Base-by-base conservation (phyloP, 1,140 invertebrate species). In the Calephelis virginiensis region DNA sequence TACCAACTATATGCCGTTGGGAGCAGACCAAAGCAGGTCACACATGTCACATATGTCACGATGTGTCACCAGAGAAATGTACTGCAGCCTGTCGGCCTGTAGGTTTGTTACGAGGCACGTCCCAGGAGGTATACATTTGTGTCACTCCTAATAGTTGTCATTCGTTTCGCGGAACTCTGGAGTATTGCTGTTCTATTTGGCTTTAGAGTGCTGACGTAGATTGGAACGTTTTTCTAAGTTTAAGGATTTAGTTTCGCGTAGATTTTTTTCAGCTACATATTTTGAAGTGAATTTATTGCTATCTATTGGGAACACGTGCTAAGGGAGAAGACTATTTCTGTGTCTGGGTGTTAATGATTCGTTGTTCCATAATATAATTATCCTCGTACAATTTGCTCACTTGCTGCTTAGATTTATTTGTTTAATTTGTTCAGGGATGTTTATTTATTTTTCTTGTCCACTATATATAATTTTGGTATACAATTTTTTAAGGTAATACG, bases 11-110 rank as follows among this genome's bases (percentile, higher is more conserved):
- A 28, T 37, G 28, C 14, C 8, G 28, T 11, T 11, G 50, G 28
- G 28, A 37, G 50, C 50, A 37, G 50, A 11, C 14, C 6, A 12
- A 56, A 56, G 50, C 50, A 56, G 50, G 50, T 56, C 50, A 56
- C 50, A 56, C 50, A 56, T 56, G 50, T 56, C 50, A 56, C 50
- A 56, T 17, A 14, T 56, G 14, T 28, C 50, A 56, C 50, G 50
- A 56, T 37, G 50, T 56, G 50, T 56, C 17, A 56, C 14, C 50
- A 14, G 8, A 17, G 6, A 14, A 5, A 11, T 56, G 28, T 56
- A 11, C 17, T 56, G 49, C 49, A 56, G 50, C 50, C 17, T 14
- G 17, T 53, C 49, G 49, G 49, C 49, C 49, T 53, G 17, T 12
- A 28, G 17, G 50, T 56, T 56, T 59, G 28, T 37, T 37, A 28